Evolutionary conservation across 1,140 invertebrate genomes (phyloP).

Genomic region (Saccostrea glomerata): DNA sequence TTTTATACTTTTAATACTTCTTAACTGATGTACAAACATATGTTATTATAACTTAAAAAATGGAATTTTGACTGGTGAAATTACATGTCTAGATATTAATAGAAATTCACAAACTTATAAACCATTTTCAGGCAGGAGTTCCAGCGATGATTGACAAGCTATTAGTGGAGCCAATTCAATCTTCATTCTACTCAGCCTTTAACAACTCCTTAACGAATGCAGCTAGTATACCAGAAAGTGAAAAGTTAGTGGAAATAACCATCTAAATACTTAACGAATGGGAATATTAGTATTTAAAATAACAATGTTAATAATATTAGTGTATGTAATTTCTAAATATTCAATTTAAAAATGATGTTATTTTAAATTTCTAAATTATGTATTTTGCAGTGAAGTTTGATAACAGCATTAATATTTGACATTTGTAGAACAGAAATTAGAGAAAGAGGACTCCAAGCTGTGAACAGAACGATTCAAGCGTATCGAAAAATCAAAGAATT

Average conservation of each 20-base stretch:
- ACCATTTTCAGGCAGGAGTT: conserved; percentile 12
- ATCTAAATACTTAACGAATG: not conserved
- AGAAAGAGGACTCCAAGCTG: conserved; percentile 52
- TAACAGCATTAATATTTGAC: not conserved
- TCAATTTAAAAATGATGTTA: not conserved
- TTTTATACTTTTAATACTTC: no score
- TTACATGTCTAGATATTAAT: no score
- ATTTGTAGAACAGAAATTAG: conserved; percentile 59
- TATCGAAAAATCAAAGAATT: conserved; percentile 62
- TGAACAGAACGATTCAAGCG: conserved; percentile 56
- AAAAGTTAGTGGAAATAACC: conserved; percentile 44
- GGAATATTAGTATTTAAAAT: not conserved
- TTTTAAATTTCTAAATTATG: not conserved
- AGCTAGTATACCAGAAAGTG: conserved; percentile 36
- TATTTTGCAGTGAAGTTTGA: not conserved
- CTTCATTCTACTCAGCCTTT: conserved; percentile 41
- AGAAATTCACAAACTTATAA: no score
- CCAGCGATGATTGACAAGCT: conserved; percentile 43
- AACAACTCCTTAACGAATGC: conserved; percentile 39
- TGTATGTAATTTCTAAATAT: no score
- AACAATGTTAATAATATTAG: not conserved
- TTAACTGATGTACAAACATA: no score
- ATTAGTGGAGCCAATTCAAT: conserved; percentile 32
- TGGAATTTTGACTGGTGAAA: no score
- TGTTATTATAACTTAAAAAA: no score